These are phyloP conservation scores for Labrus mixtus DNA, from an alignment of 2,113 vertebrate genomes.

Conservation along the genomic window DNA sequence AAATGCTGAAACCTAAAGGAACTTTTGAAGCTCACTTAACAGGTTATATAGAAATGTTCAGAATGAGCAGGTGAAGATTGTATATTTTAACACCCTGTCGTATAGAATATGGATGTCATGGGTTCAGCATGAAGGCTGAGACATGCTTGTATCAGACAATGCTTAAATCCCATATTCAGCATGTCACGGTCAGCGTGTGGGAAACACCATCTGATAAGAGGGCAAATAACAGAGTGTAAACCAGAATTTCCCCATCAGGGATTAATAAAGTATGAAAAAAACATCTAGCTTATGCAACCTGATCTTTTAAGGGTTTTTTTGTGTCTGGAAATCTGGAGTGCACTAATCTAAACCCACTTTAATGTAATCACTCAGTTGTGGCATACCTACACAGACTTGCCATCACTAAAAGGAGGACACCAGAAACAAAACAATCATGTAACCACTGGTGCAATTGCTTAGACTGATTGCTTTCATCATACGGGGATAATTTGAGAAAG, in stretches of 20 bases:
- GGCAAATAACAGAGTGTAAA: no score
- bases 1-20: not conserved
- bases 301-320: not conserved
- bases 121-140: not conserved
- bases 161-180: not conserved
- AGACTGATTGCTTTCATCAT: conserved; percentile 22
- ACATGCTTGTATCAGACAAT: not conserved
- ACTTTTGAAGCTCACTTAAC: not conserved
- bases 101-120: not conserved
- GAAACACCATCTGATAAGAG: not conserved
- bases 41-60: conserved; percentile 11
- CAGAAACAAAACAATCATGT: not conserved
- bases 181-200: not conserved
- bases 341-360: not conserved
- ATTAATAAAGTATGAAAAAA: not conserved
- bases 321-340: not conserved
- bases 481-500: conserved; percentile 16
- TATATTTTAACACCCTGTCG: not conserved
- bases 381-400: not conserved
- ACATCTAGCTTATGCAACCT: not conserved
- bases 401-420: not conserved
- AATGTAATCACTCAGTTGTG: conserved; percentile 6
- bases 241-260: no score
- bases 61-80: conserved; percentile 5
- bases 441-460: not conserved